Evolutionary conservation across 1,140 invertebrate species (phyloP).

Genomic region (Aplysia californica): DNA sequence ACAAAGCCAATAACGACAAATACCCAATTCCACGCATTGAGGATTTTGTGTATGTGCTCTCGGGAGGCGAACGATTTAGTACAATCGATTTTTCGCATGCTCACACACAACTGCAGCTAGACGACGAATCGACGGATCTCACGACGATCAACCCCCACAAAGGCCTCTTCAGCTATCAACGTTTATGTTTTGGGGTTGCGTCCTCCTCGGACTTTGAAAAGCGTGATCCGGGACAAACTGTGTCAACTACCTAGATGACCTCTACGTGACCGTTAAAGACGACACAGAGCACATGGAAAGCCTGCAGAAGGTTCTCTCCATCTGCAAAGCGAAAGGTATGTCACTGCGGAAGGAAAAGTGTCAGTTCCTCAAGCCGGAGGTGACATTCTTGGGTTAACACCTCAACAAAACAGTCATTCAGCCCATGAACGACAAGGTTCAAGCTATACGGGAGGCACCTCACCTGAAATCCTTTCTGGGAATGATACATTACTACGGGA

Average conservation of each 20-base stretch:
- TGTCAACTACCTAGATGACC: background rate
- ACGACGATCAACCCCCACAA: slow-evolving; percentile 61
- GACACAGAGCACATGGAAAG: background rate
- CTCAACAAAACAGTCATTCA: too few species aligned
- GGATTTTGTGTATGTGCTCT: slow-evolving; percentile 34
- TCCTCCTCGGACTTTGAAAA: slow-evolving; percentile 20
- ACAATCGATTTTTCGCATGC: slow-evolving; percentile 50
- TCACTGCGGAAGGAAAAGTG: background rate
- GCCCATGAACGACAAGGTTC: too few species aligned
- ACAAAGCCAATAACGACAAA: background rate
- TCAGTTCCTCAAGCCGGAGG: background rate
- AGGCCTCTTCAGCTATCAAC: slow-evolving; percentile 62
- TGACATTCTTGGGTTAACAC: background rate
- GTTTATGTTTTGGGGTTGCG: slow-evolving; percentile 29
- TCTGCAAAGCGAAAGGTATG: background rate
- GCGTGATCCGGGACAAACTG: background rate
- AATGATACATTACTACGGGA: too few species aligned
- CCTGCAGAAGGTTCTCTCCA: background rate
- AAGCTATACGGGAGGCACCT: too few species aligned
- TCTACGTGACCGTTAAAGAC: background rate
- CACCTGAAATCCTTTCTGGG: too few species aligned
- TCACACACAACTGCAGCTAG: slow-evolving; percentile 49
- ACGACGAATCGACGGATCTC: slow-evolving; percentile 37
- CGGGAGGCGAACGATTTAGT: slow-evolving; percentile 34
- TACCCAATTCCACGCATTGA: slow-evolving; percentile 51